phyloP scores from a whole-genome alignment of 2,113 vertebrate genomes.

The Apodemus speciosus region DNA sequence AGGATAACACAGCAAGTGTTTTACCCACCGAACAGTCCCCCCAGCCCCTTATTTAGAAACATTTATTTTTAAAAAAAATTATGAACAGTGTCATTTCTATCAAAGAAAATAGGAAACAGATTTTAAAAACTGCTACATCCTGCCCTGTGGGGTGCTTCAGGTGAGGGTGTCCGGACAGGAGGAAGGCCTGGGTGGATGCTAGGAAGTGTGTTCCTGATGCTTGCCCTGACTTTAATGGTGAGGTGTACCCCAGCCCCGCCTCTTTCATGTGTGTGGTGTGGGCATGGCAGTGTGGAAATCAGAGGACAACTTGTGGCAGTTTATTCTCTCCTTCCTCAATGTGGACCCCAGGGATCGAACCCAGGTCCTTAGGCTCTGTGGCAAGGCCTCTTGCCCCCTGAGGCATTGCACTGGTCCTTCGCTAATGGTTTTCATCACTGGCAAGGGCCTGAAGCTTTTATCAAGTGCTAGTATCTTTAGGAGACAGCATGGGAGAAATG shows the following conservation, averaged over 20 bases:
- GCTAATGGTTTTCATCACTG: conserved; percentile 68
- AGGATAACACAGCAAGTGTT: neutral
- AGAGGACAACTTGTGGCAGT: neutral
- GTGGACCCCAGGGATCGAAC: neutral
- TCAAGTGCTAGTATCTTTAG: conserved; percentile 76
- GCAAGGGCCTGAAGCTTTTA: conserved; percentile 74
- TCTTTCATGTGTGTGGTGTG: neutral
- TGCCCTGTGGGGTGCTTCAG: neutral
- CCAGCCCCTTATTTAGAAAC: neutral
- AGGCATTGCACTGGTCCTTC: neutral
- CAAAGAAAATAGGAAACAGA: neutral
- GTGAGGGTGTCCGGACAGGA: neutral
- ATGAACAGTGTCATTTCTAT: neutral
- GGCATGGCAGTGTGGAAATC: neutral
- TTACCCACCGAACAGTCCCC: neutral
- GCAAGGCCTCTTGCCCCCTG: neutral
- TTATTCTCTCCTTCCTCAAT: neutral
- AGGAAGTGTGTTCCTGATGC: neutral
- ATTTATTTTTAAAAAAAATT: neutral
- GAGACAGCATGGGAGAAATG: conserved; percentile 81
- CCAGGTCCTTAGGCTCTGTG: neutral
- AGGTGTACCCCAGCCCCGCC: neutral
- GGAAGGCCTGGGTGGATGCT: neutral
- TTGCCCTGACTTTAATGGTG: conserved; percentile 30
- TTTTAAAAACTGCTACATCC: neutral